These are phyloP conservation scores for Pangasius sanitwongsei DNA, from an alignment of 2,797 vertebrate genomes.

Conservation along the genomic window DNA sequence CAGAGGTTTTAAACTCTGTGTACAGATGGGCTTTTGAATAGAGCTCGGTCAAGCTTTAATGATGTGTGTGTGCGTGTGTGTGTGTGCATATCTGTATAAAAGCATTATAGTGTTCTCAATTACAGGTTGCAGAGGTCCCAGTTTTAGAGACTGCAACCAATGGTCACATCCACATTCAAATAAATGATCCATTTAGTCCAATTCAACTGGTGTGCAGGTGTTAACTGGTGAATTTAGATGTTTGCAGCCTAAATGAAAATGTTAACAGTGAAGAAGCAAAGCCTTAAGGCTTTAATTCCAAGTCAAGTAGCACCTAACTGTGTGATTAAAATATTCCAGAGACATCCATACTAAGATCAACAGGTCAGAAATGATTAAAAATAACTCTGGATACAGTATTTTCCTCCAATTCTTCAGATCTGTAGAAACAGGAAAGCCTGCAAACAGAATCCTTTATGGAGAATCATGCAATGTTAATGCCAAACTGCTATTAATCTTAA, in stretches of 20 bases:
- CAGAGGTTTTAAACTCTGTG: conserved; percentile 22
- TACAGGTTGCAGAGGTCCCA: neutral
- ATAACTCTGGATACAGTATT: neutral
- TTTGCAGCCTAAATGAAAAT: conserved; percentile 8
- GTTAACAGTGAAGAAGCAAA: neutral
- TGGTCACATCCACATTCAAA: conserved; percentile 9
- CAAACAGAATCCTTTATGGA: neutral
- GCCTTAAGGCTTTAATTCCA: neutral
- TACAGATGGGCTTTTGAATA: conserved; percentile 38
- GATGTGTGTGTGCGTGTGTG: neutral
- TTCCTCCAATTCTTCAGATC: neutral
- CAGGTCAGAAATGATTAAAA: neutral
- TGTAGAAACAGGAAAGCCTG: neutral
- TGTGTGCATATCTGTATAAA: conserved; percentile 1
- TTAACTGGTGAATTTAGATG: conserved; percentile 3
- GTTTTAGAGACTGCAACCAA: neutral
- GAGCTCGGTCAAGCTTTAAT: conserved; percentile 38
- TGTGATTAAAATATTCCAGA: neutral
- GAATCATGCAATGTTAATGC: neutral
- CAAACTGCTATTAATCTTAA: neutral
- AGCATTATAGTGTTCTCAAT: neutral
- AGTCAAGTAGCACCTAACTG: neutral
- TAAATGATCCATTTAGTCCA: conserved; percentile 3
- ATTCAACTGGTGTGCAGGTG: neutral
- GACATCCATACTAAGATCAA: neutral